Base-by-base conservation (phyloP, 2,113 vertebrate species). In the Camelus dromedarius region DNA sequence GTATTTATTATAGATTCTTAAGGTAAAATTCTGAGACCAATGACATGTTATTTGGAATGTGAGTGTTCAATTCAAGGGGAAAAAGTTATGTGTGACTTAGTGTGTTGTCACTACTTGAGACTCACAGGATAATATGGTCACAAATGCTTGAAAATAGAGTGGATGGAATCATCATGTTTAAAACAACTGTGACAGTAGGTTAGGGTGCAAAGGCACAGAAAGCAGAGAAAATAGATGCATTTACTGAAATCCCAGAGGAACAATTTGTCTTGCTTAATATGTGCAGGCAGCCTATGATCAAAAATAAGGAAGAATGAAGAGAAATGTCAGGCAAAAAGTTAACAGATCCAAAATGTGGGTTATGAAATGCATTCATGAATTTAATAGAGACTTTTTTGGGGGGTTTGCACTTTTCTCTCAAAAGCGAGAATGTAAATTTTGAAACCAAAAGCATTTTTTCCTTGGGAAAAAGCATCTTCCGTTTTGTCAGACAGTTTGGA, bases 341-440 rank as follows among this genome's bases (percentile, higher is more conserved):
- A 11, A 12, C 19, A 76, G 38, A 67, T 42, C 50, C 77, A 67
- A 67, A 58, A 19, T 83, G 6, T 88, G 6, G 66, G 9, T 62
- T 83, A 94, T 67, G 4, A 11, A 92, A 22, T 75, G 14, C 2
- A 42, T 88, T 76, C 62, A 30, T 11, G 7, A 82, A 86, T 28
- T 84, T 56, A 62, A 75, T 72, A 15, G 10, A 75, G 32, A 32
- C 24, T 50, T 80, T 80, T 82, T 75, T 87, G 75, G 42, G 4
- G 50, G 28, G 28, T 52, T 86, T 76, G 24, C 62, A 50, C 9
- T 67, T 88, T 89, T 77, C 28, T 82, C 32, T 73, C 12, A 67
- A 86, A 96, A 93, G 14, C 56, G 10, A 77, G 24, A 89, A 94
- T 75, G 26, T 85, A 89, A 64, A 95, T 92, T 89, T 79, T 66